Evolutionary conservation across 2,797 vertebrate species (phyloP).

Genomic region (Neosilurus mollespiculum): DNA sequence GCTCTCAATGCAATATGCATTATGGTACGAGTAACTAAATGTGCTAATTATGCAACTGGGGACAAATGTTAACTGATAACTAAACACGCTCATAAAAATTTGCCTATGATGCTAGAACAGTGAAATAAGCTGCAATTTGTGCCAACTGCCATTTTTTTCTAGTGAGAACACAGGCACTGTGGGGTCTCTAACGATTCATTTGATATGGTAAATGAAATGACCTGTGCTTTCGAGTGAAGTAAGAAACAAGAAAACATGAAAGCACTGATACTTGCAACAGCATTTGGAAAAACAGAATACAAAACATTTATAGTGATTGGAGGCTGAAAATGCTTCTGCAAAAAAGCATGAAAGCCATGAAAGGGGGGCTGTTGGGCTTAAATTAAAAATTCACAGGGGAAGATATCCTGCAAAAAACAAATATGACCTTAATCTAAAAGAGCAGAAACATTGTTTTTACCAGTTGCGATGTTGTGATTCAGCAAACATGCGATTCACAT

Average conservation of each 20-base stretch:
- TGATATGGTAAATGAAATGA: constrained; percentile 70
- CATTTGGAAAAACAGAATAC: background rate
- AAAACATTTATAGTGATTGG: constrained; percentile 60
- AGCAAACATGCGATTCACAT: background rate
- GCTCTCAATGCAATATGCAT: background rate
- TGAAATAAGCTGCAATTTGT: constrained; percentile 63
- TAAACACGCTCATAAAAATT: constrained; percentile 56
- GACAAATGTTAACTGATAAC: constrained; percentile 34
- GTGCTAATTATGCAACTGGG: constrained; percentile 45
- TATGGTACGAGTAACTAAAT: constrained; percentile 10
- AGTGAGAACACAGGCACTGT: constrained; percentile 21
- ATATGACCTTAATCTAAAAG: constrained; percentile 60
- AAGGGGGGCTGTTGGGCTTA: constrained; percentile 67
- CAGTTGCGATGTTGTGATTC: background rate
- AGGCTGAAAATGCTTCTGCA: constrained; percentile 60
- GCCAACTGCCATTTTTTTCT: constrained; percentile 64
- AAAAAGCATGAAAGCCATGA: constrained; percentile 52
- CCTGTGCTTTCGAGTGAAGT: background rate
- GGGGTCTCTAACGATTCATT: constrained; percentile 34
- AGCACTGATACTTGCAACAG: background rate
- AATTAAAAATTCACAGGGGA: constrained; percentile 74
- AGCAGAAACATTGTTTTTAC: constrained; percentile 37
- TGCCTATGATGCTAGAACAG: constrained; percentile 56
- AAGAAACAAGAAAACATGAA: background rate
- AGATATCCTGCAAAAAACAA: constrained; percentile 72